phyloP scores from a whole-genome alignment of 2,113 vertebrate species.

The Bubo bubo region DNA sequence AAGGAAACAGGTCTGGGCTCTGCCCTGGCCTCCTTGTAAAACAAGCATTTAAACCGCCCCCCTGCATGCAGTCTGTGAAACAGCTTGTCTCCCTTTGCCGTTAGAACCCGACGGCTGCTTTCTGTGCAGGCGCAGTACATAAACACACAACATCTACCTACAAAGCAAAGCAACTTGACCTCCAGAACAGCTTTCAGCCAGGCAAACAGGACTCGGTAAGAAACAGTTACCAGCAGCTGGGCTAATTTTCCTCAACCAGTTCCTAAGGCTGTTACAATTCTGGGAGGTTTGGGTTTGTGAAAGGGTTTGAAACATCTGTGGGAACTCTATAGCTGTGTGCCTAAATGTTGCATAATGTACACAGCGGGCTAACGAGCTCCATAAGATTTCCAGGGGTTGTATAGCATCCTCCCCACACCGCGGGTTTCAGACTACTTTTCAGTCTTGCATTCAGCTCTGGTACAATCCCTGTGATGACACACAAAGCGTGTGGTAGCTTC shows the following conservation, averaged over 20 bases:
- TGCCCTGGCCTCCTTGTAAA: not conserved
- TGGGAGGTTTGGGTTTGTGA: not conserved
- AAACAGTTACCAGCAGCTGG: not conserved
- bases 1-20: not conserved
- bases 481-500: not conserved
- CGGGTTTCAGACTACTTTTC: not conserved
- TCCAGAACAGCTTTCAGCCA: not conserved
- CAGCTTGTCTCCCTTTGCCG: not conserved
- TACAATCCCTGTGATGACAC: not conserved
- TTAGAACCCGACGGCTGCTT: not conserved
- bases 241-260: not conserved
- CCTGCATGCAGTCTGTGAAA: not conserved
- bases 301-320: not conserved
- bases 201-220: not conserved
- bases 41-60: not conserved
- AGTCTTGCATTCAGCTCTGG: not conserved
- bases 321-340: not conserved
- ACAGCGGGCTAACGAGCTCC: not conserved
- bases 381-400: not conserved
- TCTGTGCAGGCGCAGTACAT: not conserved
- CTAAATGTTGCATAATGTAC: not conserved
- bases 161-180: not conserved
- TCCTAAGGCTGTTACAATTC: not conserved
- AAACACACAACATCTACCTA: rapidly evolving
- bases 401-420: not conserved